These are phyloP conservation scores for Marisa cornuarietis DNA, from an alignment of 1,140 invertebrate genomes.

Conservation along the genomic window DNA sequence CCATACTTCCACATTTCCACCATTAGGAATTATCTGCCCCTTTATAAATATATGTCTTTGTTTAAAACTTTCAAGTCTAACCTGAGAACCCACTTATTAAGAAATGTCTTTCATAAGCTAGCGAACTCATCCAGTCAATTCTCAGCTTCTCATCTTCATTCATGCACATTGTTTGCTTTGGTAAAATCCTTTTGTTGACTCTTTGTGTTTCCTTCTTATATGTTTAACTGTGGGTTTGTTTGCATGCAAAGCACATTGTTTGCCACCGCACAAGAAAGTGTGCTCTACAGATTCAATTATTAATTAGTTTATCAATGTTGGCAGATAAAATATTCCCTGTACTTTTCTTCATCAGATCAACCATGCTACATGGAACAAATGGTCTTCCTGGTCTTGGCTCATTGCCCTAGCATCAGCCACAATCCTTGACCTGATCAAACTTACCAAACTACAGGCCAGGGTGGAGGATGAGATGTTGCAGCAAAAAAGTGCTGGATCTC, in stretches of 20 bases:
- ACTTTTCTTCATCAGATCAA: slow-evolving; percentile 22
- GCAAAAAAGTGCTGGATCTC: neutral
- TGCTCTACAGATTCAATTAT: too few species aligned
- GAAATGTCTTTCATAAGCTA: too few species aligned
- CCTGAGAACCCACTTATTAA: too few species aligned
- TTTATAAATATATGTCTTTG: too few species aligned
- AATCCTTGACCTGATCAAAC: slow-evolving; percentile 16
- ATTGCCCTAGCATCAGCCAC: slow-evolving; percentile 18
- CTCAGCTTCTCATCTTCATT: too few species aligned
- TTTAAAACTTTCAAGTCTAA: too few species aligned
- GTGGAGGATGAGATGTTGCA: slow-evolving; percentile 6
- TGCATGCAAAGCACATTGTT: neutral
- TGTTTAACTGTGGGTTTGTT: too few species aligned
- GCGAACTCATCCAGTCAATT: too few species aligned
- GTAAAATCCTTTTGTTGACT: neutral
- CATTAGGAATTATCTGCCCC: too few species aligned
- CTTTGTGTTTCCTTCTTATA: too few species aligned
- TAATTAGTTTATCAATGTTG: neutral
- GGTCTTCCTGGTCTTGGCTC: slow-evolving; percentile 33
- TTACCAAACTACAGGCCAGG: slow-evolving; percentile 13
- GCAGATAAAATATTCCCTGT: neutral
- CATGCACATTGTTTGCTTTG: neutral
- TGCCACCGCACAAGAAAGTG: too few species aligned
- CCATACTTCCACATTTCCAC: too few species aligned
- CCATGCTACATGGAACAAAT: slow-evolving; percentile 18